phyloP scores from a whole-genome alignment of 2,113 vertebrate species.

The Sigmodon hispidus region DNA sequence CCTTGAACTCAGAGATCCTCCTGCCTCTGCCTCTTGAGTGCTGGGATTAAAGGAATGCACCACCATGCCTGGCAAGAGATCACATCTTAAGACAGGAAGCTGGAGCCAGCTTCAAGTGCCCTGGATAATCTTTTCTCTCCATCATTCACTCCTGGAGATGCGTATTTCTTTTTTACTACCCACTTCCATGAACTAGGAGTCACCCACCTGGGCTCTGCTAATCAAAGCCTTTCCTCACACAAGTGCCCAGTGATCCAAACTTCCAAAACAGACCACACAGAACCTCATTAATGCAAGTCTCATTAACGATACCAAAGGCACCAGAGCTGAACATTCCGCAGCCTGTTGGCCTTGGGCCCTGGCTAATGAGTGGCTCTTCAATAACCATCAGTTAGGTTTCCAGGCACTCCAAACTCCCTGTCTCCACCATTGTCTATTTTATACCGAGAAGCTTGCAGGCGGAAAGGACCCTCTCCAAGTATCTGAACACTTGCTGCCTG shows the following conservation, averaged over 20 bases:
- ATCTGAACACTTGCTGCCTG: background rate
- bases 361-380: background rate
- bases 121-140: background rate
- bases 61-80: background rate
- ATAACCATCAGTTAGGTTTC: background rate
- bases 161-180: background rate
- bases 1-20: background rate
- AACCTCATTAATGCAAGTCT: background rate
- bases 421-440: too few species aligned
- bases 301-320: background rate
- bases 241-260: too few species aligned
- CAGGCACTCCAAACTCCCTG: too few species aligned
- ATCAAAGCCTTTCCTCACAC: background rate
- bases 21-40: background rate
- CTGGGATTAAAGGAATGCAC: background rate
- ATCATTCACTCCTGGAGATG: too few species aligned
- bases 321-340: background rate
- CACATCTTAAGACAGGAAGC: too few species aligned
- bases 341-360: background rate
- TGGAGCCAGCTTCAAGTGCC: too few species aligned
- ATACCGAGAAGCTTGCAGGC: background rate
- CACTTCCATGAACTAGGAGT: background rate
- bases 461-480: accelerated
- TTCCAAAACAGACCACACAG: background rate
- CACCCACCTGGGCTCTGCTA: background rate